Evolutionary conservation across 2,113 vertebrate species (phyloP), one percentile per base, ranked within the genome.

Genomic region (Xenopus laevis): DNA sequence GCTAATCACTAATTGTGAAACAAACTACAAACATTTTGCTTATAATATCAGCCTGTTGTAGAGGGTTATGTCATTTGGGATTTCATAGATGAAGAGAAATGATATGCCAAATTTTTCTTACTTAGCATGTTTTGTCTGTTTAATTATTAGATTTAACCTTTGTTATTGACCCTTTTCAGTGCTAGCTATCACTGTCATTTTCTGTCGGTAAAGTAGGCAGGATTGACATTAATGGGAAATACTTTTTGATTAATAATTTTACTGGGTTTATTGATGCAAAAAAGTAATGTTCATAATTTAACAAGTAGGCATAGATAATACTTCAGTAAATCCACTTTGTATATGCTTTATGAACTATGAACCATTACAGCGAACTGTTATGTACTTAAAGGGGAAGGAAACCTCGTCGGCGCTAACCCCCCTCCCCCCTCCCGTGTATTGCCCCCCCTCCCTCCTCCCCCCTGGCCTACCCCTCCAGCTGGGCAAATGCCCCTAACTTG

Each of bases 171-270:
- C 72, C 57, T 20, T 68, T 68, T 52, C 53, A 52, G 65, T 68
- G 55, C 45, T 52, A 61, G 55, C 44, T 68, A 75, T 68, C 72
- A 75, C 72, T 68, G 72, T 75, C 72, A 75, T 44, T 75, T 62
- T 68, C 58, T 52, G 67, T 52, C 40, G 33, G 58, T 68, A 52
- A 60, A 52, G 12, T 40, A 61, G 72, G 55, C 72, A 75, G 65
- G 13, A 68, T 62, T 75, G 72, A 75, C 58, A 52, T 53, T 68
- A 68, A 68, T 75, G 63, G 17, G 45, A 40, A 65, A 44, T 65
- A 46, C 63, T 46, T 13, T 65, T n/a, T 65, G 65, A 75, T 68
- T 75, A 53, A 68, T 75, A 62, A 47, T 68, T 68, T 52, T 68
- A 13, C 44, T 53, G 30, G 33, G 65, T 61, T 75, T 68, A 75